Base-by-base conservation (phyloP, 2,797 vertebrate genomes). In the Trichosurus vulpecula region DNA sequence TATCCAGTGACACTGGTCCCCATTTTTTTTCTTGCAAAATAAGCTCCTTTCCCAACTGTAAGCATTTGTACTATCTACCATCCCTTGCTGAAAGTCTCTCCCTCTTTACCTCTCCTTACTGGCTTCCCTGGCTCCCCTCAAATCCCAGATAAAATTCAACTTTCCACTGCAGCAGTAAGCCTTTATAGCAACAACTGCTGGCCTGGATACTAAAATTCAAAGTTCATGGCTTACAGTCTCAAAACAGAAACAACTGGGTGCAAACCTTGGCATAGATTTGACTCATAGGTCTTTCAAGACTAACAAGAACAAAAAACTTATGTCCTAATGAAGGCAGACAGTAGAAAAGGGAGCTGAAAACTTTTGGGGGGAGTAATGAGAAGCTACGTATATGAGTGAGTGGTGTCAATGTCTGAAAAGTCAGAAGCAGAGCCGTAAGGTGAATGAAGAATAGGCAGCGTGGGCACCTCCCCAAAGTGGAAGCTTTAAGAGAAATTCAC, bases 1-100 rank as follows among this genome's bases (percentile, higher is more conserved):
- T 41, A 8, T 41, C n/a, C 8, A 35, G 16, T 25, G 35, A 2
- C 5, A 12, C 1, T 19, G n/a, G 16, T n/a, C 1, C 1, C 16
- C 2, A 2, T 74, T 41, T 1, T 74, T 41, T 41, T 41, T 74
- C 35, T 61, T 61, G 11, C 61, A 16, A 74, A 41, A 22, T 22
- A 41, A 74, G 29, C 2, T 74, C 19, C n/a, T 41, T 66, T 74
- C 66, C n/a, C 5, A 22, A 41, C 6, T 74, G 5, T 74, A 41
- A 74, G 16, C 19, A 41, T 9, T 74, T 74, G 0, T 74, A 22
- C 19, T 74, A 6, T 41, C 16, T 74, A 35, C 41, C 66, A 41
- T 41, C 2, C 19, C 41, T 41, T 41, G 16, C 6, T 74, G 29
- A 9, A 41, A 74, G 41, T 74, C 2, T 41, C 6, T 41, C 16